These are phyloP conservation scores for Zoanthus sociatus DNA, from an alignment of 92 coral and sea anemone species.

Conservation along the genomic window DNA sequence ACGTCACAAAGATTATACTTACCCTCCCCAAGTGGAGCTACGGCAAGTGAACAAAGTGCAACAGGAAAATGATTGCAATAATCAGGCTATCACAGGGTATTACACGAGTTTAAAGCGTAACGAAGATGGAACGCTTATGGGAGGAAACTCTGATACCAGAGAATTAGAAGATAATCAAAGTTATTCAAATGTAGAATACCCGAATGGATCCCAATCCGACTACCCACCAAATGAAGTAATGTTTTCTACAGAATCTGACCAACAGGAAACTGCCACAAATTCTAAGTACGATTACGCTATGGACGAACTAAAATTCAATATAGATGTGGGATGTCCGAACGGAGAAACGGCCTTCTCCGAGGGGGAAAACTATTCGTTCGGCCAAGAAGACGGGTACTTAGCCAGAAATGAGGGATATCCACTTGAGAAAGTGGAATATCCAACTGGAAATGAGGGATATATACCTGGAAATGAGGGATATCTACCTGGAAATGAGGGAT, in stretches of 20 bases:
- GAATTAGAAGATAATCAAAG: neutral
- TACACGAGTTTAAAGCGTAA: slow-evolving; percentile 5
- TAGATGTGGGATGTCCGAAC: neutral
- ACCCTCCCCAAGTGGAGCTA: neutral
- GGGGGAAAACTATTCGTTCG: neutral
- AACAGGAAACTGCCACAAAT: neutral
- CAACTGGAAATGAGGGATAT: neutral
- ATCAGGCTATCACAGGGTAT: neutral
- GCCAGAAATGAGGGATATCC: neutral
- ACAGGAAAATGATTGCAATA: neutral
- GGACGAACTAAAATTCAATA: neutral
- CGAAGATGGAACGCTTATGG: neutral
- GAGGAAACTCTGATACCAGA: neutral
- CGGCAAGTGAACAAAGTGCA: no score
- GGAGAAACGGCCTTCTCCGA: neutral
- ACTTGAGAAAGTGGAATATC: neutral
- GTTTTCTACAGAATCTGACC: neutral
- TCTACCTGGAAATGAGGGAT: no score
- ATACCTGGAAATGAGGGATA: no score
- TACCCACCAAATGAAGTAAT: neutral
- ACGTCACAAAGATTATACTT: neutral
- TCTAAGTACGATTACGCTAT: neutral
- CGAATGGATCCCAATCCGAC: neutral
- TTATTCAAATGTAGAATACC: neutral
- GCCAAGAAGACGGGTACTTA: no score